phyloP scores from a whole-genome alignment of 1,140 invertebrate genomes.

The Nylanderia fulva region DNA sequence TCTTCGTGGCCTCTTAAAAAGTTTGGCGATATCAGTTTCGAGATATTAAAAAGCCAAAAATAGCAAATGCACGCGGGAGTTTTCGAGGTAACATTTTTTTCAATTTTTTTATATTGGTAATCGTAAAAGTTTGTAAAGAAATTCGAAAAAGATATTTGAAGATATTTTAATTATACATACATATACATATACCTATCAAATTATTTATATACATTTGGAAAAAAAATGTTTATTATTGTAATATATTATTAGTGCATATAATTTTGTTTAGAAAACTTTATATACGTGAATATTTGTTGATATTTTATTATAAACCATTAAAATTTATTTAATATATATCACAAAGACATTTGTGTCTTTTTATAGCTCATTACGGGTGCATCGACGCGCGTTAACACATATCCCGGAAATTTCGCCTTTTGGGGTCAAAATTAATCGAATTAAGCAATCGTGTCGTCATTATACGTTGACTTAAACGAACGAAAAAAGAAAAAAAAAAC shows the following conservation, averaged over 20 bases:
- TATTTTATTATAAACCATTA: background rate
- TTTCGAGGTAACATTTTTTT: background rate
- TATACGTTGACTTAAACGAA: background rate
- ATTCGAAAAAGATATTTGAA: background rate
- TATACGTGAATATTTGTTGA: background rate
- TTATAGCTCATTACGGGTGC: constrained; percentile 35
- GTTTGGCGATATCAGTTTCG: background rate
- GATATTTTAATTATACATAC: background rate
- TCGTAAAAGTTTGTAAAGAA: background rate
- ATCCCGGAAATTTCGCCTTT: constrained; percentile 39
- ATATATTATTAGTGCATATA: background rate
- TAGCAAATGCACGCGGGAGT: too few species aligned
- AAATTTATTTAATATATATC: background rate
- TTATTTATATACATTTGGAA: background rate
- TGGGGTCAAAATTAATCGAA: constrained; percentile 52
- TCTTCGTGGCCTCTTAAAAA: background rate
- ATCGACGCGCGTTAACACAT: background rate
- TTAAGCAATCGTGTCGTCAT: background rate
- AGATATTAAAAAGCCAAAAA: background rate
- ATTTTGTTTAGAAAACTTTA: background rate
- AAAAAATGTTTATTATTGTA: background rate
- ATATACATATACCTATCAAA: too few species aligned
- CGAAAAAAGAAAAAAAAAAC: constrained; percentile 1
- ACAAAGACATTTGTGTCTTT: background rate
- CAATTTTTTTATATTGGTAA: background rate